Percentiles rank a stretch among this genome's conserved stretches.
Evolutionary conservation across 2,888 invertebrate species (phyloP).

Genomic region (Mesorhabditis spiculigera): DNA sequence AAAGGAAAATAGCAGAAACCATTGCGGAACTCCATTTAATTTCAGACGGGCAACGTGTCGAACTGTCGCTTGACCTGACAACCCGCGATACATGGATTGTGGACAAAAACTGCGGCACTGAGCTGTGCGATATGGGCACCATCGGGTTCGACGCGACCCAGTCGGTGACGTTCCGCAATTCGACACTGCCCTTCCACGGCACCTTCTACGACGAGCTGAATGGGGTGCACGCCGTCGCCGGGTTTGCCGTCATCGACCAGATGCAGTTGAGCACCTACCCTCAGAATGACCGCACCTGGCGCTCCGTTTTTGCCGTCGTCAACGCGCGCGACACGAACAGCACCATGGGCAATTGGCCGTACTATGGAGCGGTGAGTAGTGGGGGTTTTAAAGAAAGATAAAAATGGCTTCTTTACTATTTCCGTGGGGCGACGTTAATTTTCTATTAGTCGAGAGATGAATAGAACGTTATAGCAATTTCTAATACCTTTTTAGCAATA

Average conservation of each 20-base stretch:
- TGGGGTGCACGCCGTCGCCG: background rate
- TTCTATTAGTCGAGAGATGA: too few relatives aligned
- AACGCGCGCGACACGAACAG: background rate
- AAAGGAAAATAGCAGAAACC: too few relatives aligned
- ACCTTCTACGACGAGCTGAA: slow-evolving; percentile 1
- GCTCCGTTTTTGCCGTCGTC: background rate
- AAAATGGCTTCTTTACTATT: too few relatives aligned
- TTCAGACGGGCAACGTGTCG: slow-evolving; percentile 5
- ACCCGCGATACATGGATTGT: background rate
- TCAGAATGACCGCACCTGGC: background rate
- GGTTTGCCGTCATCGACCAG: background rate
- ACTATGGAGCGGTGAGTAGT: slow-evolving; percentile 5
- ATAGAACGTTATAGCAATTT: too few relatives aligned
- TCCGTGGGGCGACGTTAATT: too few relatives aligned
- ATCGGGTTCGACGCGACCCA: slow-evolving; percentile 6
- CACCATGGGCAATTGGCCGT: background rate
- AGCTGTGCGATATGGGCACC: slow-evolving; percentile 2
- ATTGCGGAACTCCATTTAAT: background rate
- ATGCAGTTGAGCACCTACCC: slow-evolving; percentile 1
- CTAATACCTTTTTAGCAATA: too few relatives aligned
- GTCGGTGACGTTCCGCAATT: background rate
- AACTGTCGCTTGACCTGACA: slow-evolving; percentile 4
- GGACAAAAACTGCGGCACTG: background rate
- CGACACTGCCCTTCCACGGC: background rate
- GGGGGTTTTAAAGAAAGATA: too few relatives aligned